Base-by-base conservation (phyloP, 2,888 invertebrate genomes). In the Blastobasis lacticolella region DNA sequence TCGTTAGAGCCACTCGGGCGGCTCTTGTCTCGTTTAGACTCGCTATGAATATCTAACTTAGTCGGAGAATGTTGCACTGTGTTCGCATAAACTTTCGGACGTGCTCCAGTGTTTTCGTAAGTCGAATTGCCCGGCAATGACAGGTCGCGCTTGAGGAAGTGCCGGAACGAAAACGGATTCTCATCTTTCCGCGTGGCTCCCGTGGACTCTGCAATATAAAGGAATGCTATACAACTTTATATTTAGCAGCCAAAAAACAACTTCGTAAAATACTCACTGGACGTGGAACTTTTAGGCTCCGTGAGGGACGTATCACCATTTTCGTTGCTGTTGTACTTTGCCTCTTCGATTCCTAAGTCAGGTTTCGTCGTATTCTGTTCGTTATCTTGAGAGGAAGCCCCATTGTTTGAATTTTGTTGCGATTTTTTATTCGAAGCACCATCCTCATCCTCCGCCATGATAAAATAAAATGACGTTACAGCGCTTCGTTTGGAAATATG, bases 151-250 rank as follows among this genome's bases (percentile, higher is more conserved):
- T 92, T 93, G 62, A 95, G 78, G 74, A 96, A 96, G 74, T 95
- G 95, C 73, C 95, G 94, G 67, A 96, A 95, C 51, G 95, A 95
- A 78, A 95, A 94, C 4, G 94, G 92, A 78, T 94, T 94, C 62
- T 94, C 94, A 69, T 94, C 94, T 62, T 90, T 89, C 49, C 89
- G 86, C 54, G 86, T 76, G 40, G 78, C 77, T 36, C 89, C 88
- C 54, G 83, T 75, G 51, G 81, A 81, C 71, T 81, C 78, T 81
- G 81, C 54, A 81, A 84, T 63, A 69, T 73, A 75, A 75, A 73
- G 57, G 58, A 66, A 67, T 56, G 56, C 57, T 66, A 55, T 54
- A 69, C 57, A 57, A 71, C 69, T 78, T 73, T 81, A 81, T 73
- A 83, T 78, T 80, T 80, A 78, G 64, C 62, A 67, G 73, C 79